Base-by-base conservation (phyloP, 2,113 vertebrate species). In the Atherinomorus stipes region DNA sequence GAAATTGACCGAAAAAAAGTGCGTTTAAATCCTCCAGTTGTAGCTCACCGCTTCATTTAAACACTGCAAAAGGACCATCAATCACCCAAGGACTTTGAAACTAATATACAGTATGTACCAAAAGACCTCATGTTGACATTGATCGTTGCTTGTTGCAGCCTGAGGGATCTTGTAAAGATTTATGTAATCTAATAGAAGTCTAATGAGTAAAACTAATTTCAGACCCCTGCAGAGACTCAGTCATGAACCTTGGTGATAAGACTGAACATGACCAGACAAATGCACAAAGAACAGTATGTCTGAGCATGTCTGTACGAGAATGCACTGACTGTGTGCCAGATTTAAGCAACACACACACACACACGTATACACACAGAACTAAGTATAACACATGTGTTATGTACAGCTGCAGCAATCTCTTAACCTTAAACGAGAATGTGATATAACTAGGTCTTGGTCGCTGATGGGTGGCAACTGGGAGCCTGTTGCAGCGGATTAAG, bases 401-500 rank as follows among this genome's bases (percentile, higher is more conserved):
- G 61, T 45, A 49, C 31, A 16, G 54, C 44, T 1, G 34, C 71
- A 45, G 28, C 74, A 62, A 58, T 45, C 22, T 71, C 53, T 65
- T 74, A 59, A 62, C 68, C 49, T 60, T 63, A 59, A 72, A 81
- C 40, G 26, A 62, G 22, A 59, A 56, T 71, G 78, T 87, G 85
- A 86, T 85, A 89, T 86, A 88, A 93, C 85, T 57, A 25, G 68
- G 77, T 62, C 63, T 87, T 51, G 64, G 80, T 57, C 78, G 57
- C 47, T 67, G 71, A 84, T 62, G 40, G 59, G 69, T 78, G 82
- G 77, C 85, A 78, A 85, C 70, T 84, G 85, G 69, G 76, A 76
- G 71, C 71, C 63, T 76, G 80, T 86, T 85, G 75, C 78, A 78
- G 64, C 44, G 71, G 72, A 82, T 92, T 92, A 92, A 92, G 84